Percentiles rank a stretch among this genome's conserved stretches.
Conservation (phyloP, 1,140 invertebrate species). For the Sminthurinus signatus region DNA sequence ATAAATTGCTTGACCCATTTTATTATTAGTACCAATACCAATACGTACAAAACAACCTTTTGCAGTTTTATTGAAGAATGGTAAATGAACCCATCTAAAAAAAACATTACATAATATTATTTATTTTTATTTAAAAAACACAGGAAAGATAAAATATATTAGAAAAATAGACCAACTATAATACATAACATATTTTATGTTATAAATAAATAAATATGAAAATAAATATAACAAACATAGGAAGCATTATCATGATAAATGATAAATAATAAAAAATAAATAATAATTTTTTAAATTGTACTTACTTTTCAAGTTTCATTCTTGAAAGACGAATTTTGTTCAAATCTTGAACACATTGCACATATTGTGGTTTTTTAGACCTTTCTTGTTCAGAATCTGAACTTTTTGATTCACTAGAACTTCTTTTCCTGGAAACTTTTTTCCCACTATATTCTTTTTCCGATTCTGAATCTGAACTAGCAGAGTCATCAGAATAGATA, state of each 20-base stretch:
- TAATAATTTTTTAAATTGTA: neutral
- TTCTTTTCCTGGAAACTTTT: constrained; percentile 18
- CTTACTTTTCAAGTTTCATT: constrained; percentile 75
- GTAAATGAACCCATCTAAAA: constrained; percentile 81
- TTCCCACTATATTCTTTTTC: constrained; percentile 42
- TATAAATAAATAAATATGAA: constrained; percentile 14
- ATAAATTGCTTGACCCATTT: constrained; percentile 74
- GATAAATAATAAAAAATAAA: too few relatives aligned
- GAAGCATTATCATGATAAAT: too few relatives aligned
- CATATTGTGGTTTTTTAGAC: constrained; percentile 51
- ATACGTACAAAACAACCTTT: constrained; percentile 92
- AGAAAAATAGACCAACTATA: too few relatives aligned
- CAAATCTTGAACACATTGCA: constrained; percentile 71
- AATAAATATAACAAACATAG: too few relatives aligned
- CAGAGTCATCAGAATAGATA: constrained; percentile 90
- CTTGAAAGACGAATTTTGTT: constrained; percentile 82
- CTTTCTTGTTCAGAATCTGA: constrained; percentile 50
- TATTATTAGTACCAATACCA: constrained; percentile 84
- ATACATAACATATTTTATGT: neutral
- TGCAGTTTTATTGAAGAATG: constrained; percentile 86
- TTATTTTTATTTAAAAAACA: constrained; percentile 9
- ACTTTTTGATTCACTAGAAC: constrained; percentile 44
- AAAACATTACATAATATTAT: constrained; percentile 29
- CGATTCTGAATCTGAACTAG: constrained; percentile 63
- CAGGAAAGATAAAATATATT: constrained; percentile 10